Evolutionary conservation across 2,888 invertebrate genomes (phyloP), one percentile per base, ranked within the genome.

Genomic region (Platycheirus albimanus): DNA sequence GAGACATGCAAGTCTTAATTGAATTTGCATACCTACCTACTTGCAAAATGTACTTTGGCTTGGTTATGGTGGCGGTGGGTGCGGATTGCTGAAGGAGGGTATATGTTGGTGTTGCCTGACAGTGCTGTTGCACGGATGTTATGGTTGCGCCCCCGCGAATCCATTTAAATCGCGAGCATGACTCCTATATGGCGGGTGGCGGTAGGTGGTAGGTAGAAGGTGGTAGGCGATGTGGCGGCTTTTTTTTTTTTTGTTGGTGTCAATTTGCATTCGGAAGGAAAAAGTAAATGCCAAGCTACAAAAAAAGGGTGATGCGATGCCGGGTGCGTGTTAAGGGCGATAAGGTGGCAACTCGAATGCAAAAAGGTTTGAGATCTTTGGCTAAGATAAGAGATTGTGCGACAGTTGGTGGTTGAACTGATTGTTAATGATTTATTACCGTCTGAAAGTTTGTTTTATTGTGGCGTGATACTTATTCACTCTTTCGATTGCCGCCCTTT

Each of bases 1-100:
- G 77, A 56, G 79, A 84, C 84, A 84, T 84, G 84, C 84, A 84
- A 75, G 78, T 79, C 79, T 84, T 84, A 84, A 84, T 84, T 84
- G 84, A 84, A 84, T 84, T 84, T 84, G 84, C 79, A 84, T 84
- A 84, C n/a, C n/a, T 84, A 83, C 78, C 74, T 84, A 84, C 66
- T 74, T 72, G 33, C 58, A 10, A 52, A 61, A 45, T 61, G 52
- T 15, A 33, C n/a, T n/a, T n/a, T n/a, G n/a, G n/a, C n/a, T n/a
- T n/a, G n/a, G n/a, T n/a, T n/a, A n/a, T n/a, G n/a, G n/a, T n/a
- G n/a, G n/a, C n/a, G n/a, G n/a, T 54, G 56, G 49, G 36, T 15
- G 51, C 19, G 20, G 41, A n/a, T n/a, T n/a, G n/a, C n/a, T n/a
- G n/a, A 5, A 8, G 38, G 36, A 24, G 61, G 41, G n/a, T n/a